Conservation (phyloP, 2,888 invertebrate genomes). For the Drosophila fungiperda region DNA sequence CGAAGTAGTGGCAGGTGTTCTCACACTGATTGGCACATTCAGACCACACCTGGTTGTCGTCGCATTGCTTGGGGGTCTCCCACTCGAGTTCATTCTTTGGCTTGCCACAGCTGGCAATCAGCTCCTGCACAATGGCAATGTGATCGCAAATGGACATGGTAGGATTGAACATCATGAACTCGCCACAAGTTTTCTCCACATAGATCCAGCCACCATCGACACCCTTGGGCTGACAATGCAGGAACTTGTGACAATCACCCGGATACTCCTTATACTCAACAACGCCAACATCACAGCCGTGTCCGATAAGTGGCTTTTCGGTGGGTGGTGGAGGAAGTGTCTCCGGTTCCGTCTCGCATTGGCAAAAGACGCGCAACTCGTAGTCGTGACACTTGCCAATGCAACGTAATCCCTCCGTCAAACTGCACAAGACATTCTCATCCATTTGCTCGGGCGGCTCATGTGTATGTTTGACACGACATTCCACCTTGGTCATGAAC, state of each 20-base stretch:
- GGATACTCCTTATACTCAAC: constrained; percentile 88
- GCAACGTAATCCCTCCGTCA: constrained; percentile 91
- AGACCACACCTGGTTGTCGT: constrained; percentile 87
- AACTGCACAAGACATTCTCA: constrained; percentile 91
- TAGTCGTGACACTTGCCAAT: constrained; percentile 91
- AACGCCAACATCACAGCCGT: constrained; percentile 83
- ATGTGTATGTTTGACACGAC: constrained; percentile 89
- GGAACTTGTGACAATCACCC: constrained; percentile 89
- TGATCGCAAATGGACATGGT: constrained; percentile 88
- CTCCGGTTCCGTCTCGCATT: constrained; percentile 85
- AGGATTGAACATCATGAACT: constrained; percentile 89
- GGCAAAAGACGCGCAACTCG: constrained; percentile 92
- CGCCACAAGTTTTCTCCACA: constrained; percentile 89
- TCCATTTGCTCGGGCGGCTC: constrained; percentile 89
- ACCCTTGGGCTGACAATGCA: constrained; percentile 87
- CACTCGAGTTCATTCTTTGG: constrained; percentile 29
- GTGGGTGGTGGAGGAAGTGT: constrained; percentile 55
- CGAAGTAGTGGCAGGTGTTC: constrained; percentile 89
- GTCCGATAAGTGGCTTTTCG: constrained; percentile 74
- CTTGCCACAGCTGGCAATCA: constrained; percentile 88
- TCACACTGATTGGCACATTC: constrained; percentile 91
- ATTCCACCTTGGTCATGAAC: constrained; percentile 90
- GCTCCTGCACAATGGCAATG: constrained; percentile 86
- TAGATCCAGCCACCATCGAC: constrained; percentile 84
- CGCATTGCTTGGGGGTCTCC: constrained; percentile 64